Percentiles rank a stretch among this genome's conserved stretches.
Conservation (phyloP, 1,140 invertebrate species). For the Cyclargus thomasi region DNA sequence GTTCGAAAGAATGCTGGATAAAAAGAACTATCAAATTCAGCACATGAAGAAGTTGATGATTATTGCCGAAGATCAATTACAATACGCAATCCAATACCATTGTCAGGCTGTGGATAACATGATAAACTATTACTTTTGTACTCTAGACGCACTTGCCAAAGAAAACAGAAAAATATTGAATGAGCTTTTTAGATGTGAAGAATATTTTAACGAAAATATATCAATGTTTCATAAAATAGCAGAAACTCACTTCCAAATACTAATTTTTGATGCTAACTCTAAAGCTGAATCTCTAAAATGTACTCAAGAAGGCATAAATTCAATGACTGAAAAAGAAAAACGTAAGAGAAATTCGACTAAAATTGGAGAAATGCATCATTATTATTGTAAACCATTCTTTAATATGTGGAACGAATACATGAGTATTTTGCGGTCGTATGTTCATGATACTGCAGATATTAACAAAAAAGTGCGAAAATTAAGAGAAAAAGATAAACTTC, state of each 20-base stretch:
- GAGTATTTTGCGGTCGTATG: conserved; percentile 53
- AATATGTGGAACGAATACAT: conserved; percentile 62
- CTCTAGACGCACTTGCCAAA: conserved; percentile 50
- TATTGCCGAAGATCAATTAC: conserved; percentile 62
- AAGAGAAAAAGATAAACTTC: conserved; percentile 58
- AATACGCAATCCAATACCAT: conserved; percentile 58
- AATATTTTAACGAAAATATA: conserved; percentile 39
- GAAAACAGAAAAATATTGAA: conserved; percentile 45
- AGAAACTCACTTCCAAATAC: conserved; percentile 59
- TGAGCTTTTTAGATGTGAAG: conserved; percentile 43
- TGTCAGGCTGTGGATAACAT: conserved; percentile 60
- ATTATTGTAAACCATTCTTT: conserved; percentile 54
- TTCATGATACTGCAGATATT: conserved; percentile 54
- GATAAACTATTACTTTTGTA: conserved; percentile 58
- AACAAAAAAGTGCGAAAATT: conserved; percentile 60
- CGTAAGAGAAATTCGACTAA: conserved; percentile 47
- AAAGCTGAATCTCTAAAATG: conserved; percentile 52
- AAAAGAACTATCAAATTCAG: conserved; percentile 57
- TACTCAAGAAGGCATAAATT: conserved; percentile 56
- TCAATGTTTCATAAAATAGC: conserved; percentile 48
- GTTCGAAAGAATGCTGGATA: conserved; percentile 59
- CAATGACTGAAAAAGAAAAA: conserved; percentile 65
- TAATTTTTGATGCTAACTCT: conserved; percentile 54
- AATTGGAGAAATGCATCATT: conserved; percentile 56
- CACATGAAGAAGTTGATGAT: conserved; percentile 49